phyloP scores from a whole-genome alignment of 2,888 invertebrate genomes.

The Glyphotaelius pellucidus region DNA sequence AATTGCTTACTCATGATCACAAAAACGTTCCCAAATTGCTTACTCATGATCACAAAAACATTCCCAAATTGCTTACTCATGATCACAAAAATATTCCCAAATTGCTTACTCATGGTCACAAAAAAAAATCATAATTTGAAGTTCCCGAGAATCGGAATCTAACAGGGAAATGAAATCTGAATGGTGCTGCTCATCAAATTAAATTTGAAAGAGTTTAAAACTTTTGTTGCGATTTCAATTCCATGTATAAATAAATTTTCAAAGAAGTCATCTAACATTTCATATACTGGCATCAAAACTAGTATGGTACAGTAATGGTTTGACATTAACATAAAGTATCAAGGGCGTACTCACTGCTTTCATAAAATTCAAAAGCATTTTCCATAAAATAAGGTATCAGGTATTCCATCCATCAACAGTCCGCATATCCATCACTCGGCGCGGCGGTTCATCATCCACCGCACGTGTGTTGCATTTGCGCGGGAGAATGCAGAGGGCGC shows the following conservation, averaged over 20 bases:
- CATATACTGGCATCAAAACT: background rate
- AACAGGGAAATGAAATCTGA: too few species aligned
- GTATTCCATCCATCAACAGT: constrained; percentile 16
- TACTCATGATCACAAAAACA: too few species aligned
- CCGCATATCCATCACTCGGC: constrained; percentile 5
- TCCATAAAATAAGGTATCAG: background rate
- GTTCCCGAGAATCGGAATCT: too few species aligned
- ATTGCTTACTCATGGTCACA: too few species aligned
- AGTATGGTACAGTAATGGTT: background rate
- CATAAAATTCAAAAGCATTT: background rate
- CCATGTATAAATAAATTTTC: background rate
- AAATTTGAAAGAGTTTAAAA: too few species aligned
- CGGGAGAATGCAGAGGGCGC: constrained; percentile 31
- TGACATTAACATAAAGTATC: background rate
- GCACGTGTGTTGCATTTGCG: constrained; percentile 42
- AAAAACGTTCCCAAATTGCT: too few species aligned
- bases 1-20: too few species aligned
- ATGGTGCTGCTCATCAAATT: too few species aligned
- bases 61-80: too few species aligned
- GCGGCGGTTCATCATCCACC: constrained; percentile 23
- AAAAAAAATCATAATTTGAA: too few species aligned
- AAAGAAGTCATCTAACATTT: background rate
- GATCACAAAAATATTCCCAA: too few species aligned
- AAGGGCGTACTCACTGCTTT: background rate
- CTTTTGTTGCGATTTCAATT: background rate